These are phyloP conservation scores for Phortica magna DNA, from an alignment of 2,888 invertebrate genomes.

Conservation along the genomic window DNA sequence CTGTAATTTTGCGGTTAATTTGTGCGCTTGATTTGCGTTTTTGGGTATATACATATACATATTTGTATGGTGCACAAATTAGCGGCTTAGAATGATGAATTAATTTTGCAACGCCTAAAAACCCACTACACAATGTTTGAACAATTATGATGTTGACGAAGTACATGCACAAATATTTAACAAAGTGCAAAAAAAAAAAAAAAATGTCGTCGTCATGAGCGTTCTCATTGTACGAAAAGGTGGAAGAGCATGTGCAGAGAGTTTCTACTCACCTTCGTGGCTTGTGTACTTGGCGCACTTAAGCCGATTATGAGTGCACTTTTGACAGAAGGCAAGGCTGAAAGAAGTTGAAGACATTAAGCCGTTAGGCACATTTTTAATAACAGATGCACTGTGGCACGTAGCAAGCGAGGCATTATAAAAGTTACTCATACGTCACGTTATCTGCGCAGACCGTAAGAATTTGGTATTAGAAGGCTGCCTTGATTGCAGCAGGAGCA, in stretches of 20 bases:
- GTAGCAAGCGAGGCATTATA: no score
- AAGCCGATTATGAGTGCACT: constrained; percentile 30
- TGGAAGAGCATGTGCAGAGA: no score
- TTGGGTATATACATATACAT: constrained; percentile 27
- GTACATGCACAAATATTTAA: neutral
- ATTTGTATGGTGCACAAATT: constrained; percentile 11
- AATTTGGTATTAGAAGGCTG: no score
- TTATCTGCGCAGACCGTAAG: no score
- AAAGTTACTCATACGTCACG: no score
- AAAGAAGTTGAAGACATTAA: no score
- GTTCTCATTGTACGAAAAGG: neutral
- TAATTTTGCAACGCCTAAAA: constrained; percentile 2
- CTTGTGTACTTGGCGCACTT: constrained; percentile 2
- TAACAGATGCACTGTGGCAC: no score
- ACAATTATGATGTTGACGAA: neutral
- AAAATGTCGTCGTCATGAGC: neutral
- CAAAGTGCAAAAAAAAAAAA: neutral
- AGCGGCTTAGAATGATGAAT: constrained; percentile 25
- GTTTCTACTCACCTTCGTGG: no score
- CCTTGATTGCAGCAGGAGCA: neutral
- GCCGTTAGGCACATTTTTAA: no score
- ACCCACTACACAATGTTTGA: neutral
- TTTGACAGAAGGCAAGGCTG: neutral
- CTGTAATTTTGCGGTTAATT: constrained; percentile 39
- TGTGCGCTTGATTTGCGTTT: constrained; percentile 20